Evolutionary conservation across 2,888 invertebrate genomes (phyloP).

Genomic region (Drosophila bunnanda): DNA sequence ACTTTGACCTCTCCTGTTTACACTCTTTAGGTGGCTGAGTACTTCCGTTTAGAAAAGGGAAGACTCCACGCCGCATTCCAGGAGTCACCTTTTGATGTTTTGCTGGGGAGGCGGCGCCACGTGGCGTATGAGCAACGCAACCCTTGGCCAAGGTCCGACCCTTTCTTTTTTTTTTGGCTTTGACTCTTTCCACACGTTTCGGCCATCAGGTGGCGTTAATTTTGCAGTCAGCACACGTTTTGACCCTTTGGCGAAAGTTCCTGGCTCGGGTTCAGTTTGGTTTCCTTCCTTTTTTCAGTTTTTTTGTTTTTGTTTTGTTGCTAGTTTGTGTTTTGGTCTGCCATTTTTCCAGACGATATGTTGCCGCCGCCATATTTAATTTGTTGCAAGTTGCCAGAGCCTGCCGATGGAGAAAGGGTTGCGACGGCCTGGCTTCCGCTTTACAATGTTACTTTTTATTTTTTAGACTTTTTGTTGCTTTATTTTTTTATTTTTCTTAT

Average conservation of each 20-base stretch:
- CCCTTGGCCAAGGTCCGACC: slow-evolving; percentile 40
- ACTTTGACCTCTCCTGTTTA: slow-evolving; percentile 18
- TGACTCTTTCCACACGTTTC: slow-evolving; percentile 63
- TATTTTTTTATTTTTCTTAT: no score
- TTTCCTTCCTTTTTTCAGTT: slow-evolving; percentile 19
- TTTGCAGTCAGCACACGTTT: slow-evolving; percentile 76
- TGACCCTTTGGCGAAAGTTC: slow-evolving; percentile 65
- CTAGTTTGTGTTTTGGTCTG: slow-evolving; percentile 69
- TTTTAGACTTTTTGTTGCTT: neutral
- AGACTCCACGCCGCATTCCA: slow-evolving; percentile 13
- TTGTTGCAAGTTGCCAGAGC: slow-evolving; percentile 63
- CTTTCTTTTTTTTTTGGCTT: slow-evolving; percentile 39
- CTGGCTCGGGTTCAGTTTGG: slow-evolving; percentile 16
- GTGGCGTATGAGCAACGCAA: slow-evolving; percentile 42
- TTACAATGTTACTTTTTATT: slow-evolving; percentile 49
- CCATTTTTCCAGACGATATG: slow-evolving; percentile 77
- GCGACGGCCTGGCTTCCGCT: slow-evolving; percentile 58
- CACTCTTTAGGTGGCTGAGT: slow-evolving; percentile 25
- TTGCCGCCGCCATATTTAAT: slow-evolving; percentile 75
- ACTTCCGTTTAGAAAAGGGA: slow-evolving; percentile 27
- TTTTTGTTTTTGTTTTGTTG: slow-evolving; percentile 24
- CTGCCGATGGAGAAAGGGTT: slow-evolving; percentile 16
- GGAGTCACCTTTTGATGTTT: slow-evolving; percentile 50
- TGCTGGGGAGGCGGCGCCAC: slow-evolving; percentile 16
- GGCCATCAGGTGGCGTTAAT: slow-evolving; percentile 73